Evolutionary conservation across 2,113 vertebrate genomes (phyloP), one percentile per base, ranked within the genome.

Genomic region (Eptatretus burgeri): DNA sequence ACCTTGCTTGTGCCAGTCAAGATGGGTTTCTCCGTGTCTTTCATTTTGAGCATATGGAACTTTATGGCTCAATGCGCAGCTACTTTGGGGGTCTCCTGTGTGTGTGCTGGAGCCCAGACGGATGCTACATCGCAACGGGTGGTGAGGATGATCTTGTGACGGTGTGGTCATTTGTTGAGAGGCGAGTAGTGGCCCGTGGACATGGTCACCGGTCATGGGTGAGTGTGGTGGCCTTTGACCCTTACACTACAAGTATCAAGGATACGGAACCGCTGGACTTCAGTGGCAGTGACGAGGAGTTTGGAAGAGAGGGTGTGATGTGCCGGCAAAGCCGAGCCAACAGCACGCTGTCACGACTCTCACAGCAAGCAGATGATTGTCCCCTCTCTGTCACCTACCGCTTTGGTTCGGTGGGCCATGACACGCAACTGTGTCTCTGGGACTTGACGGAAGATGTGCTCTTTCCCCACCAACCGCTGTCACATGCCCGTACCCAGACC

Each of bases 151-250:
- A 91, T 68, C 68, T 93, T 67, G 86, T 93, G 5, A 93, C 86
- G 0, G 86, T 91, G 2, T 93, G 86, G 86, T 93, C 86, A 0
- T 84, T 93, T 2, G 64, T 78, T 0, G 81, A 91, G 14, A 82
- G 83, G 5, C 74, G 86, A 0, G 86, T 93, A 63, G 80, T 93
- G 1, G 86, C 85, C 1, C 69, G 86, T 0, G 86, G 86, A 0
- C 85, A 81, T 1, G 85, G 86, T 1, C 86, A 93, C 73, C 89
- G 87, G 66, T 91, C 85, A 0, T 93, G 86, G 86, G 84, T 93
- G 52, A 93, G 84, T 0, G 85, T 85, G 0, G 86, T 93, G 66
- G 86, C 85, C 0, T 93, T 93, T 0, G 86, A 88, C 13, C 86
- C 84, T 0, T 93, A 82, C 67, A 78, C 81, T 1, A 84, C 82